These are phyloP conservation scores for Conomelus anceps DNA, from an alignment of 2,888 invertebrate species.

Conservation along the genomic window DNA sequence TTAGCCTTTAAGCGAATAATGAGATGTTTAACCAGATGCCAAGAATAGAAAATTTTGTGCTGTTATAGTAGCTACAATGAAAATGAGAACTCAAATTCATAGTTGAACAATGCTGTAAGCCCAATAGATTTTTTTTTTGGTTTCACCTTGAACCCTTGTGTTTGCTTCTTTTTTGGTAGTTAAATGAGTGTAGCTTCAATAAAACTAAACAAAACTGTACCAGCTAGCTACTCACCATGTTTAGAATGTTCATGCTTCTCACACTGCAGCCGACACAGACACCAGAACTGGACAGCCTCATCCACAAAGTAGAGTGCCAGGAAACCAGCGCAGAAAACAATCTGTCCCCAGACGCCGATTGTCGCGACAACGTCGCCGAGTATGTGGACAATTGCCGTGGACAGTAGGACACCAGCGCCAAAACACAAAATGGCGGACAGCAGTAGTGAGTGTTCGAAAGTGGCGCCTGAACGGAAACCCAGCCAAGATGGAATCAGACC, in stretches of 20 bases:
- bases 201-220: too few relatives aligned
- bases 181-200: neutral
- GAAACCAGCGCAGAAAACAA: slow-evolving; percentile 61
- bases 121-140: neutral
- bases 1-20: too few relatives aligned
- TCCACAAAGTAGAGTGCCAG: slow-evolving; percentile 65
- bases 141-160: neutral
- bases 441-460: slow-evolving; percentile 49
- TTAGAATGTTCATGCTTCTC: neutral
- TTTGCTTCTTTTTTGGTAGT: neutral
- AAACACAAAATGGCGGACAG: slow-evolving; percentile 67
- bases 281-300: slow-evolving; percentile 49
- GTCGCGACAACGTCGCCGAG: slow-evolving; percentile 60
- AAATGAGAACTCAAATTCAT: too few relatives aligned
- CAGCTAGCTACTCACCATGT: neutral
- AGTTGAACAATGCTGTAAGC: too few relatives aligned
- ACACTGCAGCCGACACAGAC: neutral
- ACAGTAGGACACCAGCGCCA: slow-evolving; percentile 71
- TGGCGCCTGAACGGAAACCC: slow-evolving; percentile 24
- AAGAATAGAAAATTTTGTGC: too few relatives aligned
- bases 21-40: too few relatives aligned
- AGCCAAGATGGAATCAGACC: slow-evolving; percentile 49
- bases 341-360: slow-evolving; percentile 54
- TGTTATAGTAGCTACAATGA: too few relatives aligned
- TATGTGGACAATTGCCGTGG: slow-evolving; percentile 71